phyloP scores from a whole-genome alignment of 1,140 invertebrate genomes.

The Rhysida immarginata region DNA sequence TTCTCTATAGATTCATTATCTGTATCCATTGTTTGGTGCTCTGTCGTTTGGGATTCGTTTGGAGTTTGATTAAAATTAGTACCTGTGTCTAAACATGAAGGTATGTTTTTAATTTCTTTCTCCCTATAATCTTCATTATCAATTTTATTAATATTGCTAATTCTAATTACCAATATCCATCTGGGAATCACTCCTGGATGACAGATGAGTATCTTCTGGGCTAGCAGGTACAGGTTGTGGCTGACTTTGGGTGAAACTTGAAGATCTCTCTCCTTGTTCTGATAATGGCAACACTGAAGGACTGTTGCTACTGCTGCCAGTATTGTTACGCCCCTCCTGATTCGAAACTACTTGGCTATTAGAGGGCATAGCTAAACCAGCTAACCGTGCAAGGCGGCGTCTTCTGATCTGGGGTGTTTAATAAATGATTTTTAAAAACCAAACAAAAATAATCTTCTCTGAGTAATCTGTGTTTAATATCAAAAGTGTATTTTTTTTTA shows the following conservation, averaged over 20 bases:
- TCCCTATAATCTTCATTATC: not conserved
- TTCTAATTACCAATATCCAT: not conserved
- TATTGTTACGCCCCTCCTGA: not conserved
- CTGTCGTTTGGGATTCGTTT: slow-evolving; percentile 12
- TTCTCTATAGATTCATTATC: slow-evolving; percentile 33
- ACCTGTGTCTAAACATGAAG: too few relatives aligned
- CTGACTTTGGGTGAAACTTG: not conserved
- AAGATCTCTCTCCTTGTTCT: too few relatives aligned
- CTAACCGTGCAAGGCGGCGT: slow-evolving; percentile 46
- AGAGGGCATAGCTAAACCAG: slow-evolving; percentile 28
- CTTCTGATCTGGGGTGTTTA: slow-evolving; percentile 53
- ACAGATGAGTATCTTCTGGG: not conserved
- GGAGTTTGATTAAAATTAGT: not conserved
- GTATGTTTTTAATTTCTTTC: not conserved
- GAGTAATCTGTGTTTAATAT: too few relatives aligned
- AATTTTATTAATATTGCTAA: not conserved
- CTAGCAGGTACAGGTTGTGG: slow-evolving; percentile 1
- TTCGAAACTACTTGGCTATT: not conserved
- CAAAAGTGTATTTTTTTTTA: too few relatives aligned
- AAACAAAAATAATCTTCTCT: too few relatives aligned
- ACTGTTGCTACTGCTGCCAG: slow-evolving; percentile 2
- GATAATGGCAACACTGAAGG: not conserved
- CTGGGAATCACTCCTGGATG: not conserved
- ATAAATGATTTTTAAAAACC: too few relatives aligned
- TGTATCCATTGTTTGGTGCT: slow-evolving; percentile 19